Evolutionary conservation across 2,797 vertebrate species (phyloP), one percentile per base, ranked within the genome.

Genomic region (Ctenochaetus hawaiiensis): DNA sequence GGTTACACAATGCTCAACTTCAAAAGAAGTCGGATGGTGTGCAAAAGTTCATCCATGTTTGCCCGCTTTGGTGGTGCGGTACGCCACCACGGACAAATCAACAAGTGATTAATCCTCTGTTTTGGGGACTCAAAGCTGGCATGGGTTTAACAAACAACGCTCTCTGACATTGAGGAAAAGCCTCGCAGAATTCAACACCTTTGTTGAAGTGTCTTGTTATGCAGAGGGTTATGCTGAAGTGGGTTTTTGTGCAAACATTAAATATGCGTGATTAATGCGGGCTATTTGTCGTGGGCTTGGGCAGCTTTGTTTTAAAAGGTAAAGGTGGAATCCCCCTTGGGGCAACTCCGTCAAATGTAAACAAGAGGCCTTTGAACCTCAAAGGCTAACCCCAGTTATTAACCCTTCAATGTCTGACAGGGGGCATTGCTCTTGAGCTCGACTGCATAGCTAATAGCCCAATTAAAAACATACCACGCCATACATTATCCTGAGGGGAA

Each of bases 291-390:
- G 34, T 65, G 69, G 62, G 72, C 47, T 88, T 78, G 63, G 71
- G 30, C 14, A 13, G 77, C 73, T 85, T 90, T 91, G 86, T 88
- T 89, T 91, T 89, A 59, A 81, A 89, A 92, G 85, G 85, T 85
- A 84, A 86, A 90, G 79, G 80, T 88, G 82, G 81, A 84, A 43
- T 30, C 65, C 82, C 83, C 87, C 81, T 77, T 56, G 82, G 86
- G 88, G 72, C 77, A 74, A 73, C 81, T 85, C 86, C 77, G 84
- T 87, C 90, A 84, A 89, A 91, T 91, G 89, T 91, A 93, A 94
- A 93, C 93, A 92, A 81, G 85, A 86, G 82, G 83, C 90, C 90
- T 94, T 90, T 93, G 91, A 94, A 94, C 93, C 90, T 91, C 81
- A 89, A 85, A 89, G 84, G 75, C 86, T 87, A 85, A 87, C 90